Base-by-base conservation (phyloP, 2,888 invertebrate species). In the Philhelius pedissequus region DNA sequence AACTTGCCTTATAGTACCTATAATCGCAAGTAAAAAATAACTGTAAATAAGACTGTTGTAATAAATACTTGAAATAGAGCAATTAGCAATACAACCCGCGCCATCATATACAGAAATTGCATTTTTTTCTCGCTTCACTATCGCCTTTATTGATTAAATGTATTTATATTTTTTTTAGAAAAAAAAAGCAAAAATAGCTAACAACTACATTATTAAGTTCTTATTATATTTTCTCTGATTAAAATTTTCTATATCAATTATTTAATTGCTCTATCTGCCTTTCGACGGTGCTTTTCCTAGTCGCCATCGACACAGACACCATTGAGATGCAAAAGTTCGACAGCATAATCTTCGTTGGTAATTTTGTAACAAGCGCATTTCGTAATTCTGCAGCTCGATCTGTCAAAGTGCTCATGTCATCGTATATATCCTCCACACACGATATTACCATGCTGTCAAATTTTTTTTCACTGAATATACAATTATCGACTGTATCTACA, bases 251-350 rank as follows among this genome's bases (percentile, higher is more conserved):
- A 18, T 62, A 75, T 79, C 50, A 84, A 75, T 84, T 71, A 76
- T 84, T 84, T 11, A 71, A 80, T 71, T 71, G 54, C 32, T 76
- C 80, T 69, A 84, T 84, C 43, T 84, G 75, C 25, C 80, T 52
- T 66, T 87, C 87, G 27, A 88, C 86, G 9, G 54, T 70, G 15
- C 74, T 87, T 54, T 84, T 86, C 43, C 86, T 79, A 13, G 87
- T 71, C 22, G 88, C 87, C 86, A 88, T 87, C 64, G 88, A 86
- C 4, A 89, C 88, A 9, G 88, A 68, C 4, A 89, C 88, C 62
- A 90, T 87, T 22, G 88, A 88, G 58, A 89, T 87, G 78, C 90
- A 89, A 66, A 88, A 88, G 58, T 87, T 88, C 2, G 90, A 89
- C 76, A 89, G 87, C 32, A 90, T 54, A 20, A 90, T 83, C 81